Conservation (phyloP, 2,113 vertebrate genomes). For the Sturnus vulgaris region DNA sequence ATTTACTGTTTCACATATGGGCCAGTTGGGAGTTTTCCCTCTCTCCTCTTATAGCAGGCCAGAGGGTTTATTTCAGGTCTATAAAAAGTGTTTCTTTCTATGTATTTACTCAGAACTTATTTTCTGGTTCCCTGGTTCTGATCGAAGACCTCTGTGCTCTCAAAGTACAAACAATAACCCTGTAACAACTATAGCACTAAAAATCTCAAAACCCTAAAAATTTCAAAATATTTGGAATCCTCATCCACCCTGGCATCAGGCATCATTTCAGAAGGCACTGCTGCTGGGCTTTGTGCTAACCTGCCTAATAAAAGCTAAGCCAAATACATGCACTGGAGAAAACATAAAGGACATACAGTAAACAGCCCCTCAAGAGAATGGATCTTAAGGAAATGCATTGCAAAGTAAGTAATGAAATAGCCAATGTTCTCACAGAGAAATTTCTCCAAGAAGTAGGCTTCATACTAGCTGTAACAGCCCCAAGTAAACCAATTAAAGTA, state of each 20-base stretch:
- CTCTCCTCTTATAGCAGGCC: neutral
- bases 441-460: neutral
- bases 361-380: neutral
- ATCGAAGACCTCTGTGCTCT: neutral
- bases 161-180: neutral
- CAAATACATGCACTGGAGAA: neutral
- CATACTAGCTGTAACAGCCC: neutral
- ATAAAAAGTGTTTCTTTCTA: constrained; percentile 28
- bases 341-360: neutral
- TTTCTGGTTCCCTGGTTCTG: neutral
- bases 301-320: neutral
- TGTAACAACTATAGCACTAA: neutral
- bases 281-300: neutral
- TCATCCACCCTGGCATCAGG: neutral
- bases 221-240: neutral
- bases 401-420: neutral
- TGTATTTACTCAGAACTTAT: constrained; percentile 13
- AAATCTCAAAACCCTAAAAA: neutral
- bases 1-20: constrained; percentile 51
- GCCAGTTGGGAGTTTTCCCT: constrained; percentile 45
- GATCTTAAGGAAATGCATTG: neutral
- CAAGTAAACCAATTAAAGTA: neutral
- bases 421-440: neutral
- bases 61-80: constrained; percentile 44
- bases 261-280: neutral